Evolutionary conservation across 53 echinoderm and acorn worm species (phyloP).

Genomic region (Stichopus horrens): DNA sequence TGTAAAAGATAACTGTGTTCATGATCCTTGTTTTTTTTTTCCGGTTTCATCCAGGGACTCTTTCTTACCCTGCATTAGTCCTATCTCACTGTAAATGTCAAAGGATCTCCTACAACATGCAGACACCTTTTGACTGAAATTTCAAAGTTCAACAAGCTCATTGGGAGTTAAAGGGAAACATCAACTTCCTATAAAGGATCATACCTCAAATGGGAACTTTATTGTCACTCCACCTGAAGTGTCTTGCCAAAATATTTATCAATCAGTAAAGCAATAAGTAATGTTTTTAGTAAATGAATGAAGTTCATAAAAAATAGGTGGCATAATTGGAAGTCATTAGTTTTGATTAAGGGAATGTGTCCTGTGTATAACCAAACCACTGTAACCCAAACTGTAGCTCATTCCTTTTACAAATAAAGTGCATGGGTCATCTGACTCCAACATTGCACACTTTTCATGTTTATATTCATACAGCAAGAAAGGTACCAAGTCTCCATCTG

Average conservation of each 20-base stretch:
- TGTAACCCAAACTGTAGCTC: no score
- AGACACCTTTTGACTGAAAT: slow-evolving; percentile 47
- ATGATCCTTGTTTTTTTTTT: slow-evolving; percentile 12
- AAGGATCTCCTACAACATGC: slow-evolving; percentile 32
- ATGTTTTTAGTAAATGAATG: no score
- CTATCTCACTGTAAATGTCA: slow-evolving; percentile 27
- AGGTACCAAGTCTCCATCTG: no score
- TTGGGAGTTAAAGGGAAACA: not conserved
- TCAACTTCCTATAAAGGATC: not conserved
- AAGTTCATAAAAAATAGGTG: no score
- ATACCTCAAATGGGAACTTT: not conserved
- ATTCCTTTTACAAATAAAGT: no score
- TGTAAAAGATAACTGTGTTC: slow-evolving; percentile 32
- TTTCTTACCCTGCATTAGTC: slow-evolving; percentile 17
- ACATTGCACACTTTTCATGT: no score
- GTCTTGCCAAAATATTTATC: not conserved
- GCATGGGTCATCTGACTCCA: no score
- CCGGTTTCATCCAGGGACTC: slow-evolving; percentile 34
- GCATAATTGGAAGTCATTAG: no score
- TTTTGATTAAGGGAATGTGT: no score
- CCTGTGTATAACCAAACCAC: no score
- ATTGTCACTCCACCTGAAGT: not conserved
- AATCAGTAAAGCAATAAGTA: no score
- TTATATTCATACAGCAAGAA: no score
- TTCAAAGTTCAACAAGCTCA: slow-evolving; percentile 50